Conservation (phyloP, 2,113 vertebrate genomes). For the Amblyornis subalaris region DNA sequence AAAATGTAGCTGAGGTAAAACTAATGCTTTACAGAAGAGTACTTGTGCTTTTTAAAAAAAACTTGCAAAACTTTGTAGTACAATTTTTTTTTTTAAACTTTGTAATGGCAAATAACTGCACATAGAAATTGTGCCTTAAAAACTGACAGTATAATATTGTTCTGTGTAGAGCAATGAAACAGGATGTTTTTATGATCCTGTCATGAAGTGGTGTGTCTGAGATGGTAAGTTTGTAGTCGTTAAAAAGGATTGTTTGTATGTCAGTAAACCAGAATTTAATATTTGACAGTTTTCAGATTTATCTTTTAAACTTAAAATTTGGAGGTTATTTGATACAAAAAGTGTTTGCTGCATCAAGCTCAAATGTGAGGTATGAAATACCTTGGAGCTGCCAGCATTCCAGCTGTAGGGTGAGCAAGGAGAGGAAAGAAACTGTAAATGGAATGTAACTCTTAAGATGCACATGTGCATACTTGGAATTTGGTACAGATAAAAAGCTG, state of each 20-base stretch:
- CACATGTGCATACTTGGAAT: neutral
- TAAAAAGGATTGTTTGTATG: neutral
- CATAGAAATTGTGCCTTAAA: neutral
- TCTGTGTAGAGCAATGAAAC: neutral
- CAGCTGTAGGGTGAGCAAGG: neutral
- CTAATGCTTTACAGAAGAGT: neutral
- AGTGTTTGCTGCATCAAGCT: neutral
- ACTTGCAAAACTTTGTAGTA: neutral
- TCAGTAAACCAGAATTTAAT: neutral
- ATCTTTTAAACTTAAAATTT: neutral
- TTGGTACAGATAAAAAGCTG: neutral
- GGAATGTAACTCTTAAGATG: neutral
- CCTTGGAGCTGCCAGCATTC: neutral
- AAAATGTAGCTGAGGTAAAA: neutral
- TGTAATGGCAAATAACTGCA: neutral
- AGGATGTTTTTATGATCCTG: neutral
- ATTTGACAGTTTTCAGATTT: neutral
- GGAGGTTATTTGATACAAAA: neutral
- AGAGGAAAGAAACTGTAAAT: neutral
- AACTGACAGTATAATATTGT: neutral
- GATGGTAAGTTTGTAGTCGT: neutral
- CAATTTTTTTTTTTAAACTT: fast-evolving
- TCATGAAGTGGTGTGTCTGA: neutral
- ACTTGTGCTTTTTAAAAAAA: neutral
- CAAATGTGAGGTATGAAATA: neutral